Conservation (phyloP, 2,113 vertebrate species). For the Tenebrosternarchus preto region DNA sequence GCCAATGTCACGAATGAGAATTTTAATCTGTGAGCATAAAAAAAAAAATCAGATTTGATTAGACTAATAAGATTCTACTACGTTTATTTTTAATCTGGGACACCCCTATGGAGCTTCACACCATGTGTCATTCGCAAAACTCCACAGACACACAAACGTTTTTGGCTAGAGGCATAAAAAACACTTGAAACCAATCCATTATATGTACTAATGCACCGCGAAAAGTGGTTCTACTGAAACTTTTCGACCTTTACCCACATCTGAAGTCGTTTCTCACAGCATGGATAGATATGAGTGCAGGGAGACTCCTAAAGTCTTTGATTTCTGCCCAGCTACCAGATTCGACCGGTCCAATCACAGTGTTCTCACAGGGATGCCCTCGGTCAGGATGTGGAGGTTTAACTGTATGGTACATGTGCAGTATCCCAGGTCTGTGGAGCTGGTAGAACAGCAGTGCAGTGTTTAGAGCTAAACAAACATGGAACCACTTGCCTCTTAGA, state of each 20-base stretch:
- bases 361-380: not conserved
- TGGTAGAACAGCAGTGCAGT: no score
- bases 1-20: no score
- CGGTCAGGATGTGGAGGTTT: not conserved
- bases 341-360: not conserved
- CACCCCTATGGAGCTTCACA: not conserved
- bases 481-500: not conserved
- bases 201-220: not conserved
- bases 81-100: no score
- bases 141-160: not conserved
- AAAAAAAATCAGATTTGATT: no score
- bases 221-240: not conserved
- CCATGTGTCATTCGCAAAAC: no score
- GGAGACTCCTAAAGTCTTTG: not conserved
- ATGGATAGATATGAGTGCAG: no score
- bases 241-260: not conserved
- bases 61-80: no score
- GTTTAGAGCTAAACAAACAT: not conserved
- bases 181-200: not conserved
- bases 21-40: no score
- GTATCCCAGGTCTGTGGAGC: not conserved
- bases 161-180: not conserved
- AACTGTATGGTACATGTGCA: slow-evolving; percentile 1
- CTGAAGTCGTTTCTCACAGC: no score
- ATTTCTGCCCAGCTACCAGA: slow-evolving; percentile 3